phyloP scores from a whole-genome alignment of 2,888 invertebrate genomes.

The Drosophila tanythrix region DNA sequence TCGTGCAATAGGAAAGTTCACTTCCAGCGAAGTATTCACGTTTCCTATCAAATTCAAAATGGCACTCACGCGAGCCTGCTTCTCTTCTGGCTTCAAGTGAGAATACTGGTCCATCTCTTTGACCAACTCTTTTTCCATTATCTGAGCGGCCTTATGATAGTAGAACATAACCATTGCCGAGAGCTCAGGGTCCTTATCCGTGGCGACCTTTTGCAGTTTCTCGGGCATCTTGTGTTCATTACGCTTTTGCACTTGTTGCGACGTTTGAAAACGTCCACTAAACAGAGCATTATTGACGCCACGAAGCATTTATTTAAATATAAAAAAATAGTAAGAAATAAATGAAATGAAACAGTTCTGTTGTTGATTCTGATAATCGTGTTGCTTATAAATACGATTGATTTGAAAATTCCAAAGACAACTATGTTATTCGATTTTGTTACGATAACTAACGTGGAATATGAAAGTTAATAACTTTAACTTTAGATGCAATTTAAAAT shows the following conservation, averaged over 20 bases:
- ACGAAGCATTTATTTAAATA: slow-evolving; percentile 23
- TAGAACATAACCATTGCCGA: slow-evolving; percentile 82
- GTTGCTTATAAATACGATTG: not conserved
- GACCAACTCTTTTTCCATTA: slow-evolving; percentile 76
- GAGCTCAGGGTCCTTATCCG: slow-evolving; percentile 74
- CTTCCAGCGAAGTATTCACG: slow-evolving; percentile 72
- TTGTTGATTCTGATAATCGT: not conserved
- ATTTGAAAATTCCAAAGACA: not conserved
- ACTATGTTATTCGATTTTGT: not conserved
- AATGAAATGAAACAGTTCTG: not conserved
- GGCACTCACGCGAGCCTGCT: slow-evolving; percentile 72
- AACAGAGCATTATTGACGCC: slow-evolving; percentile 14
- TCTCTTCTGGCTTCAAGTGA: slow-evolving; percentile 64
- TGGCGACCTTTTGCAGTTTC: slow-evolving; percentile 64
- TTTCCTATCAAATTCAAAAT: slow-evolving; percentile 79
- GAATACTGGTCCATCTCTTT: slow-evolving; percentile 76
- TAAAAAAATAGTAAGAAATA: not conserved
- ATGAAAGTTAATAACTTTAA: not conserved
- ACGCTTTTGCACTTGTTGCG: slow-evolving; percentile 18
- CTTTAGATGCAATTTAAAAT: not conserved
- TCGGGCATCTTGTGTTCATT: slow-evolving; percentile 78
- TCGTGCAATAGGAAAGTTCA: slow-evolving; percentile 79
- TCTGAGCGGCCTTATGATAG: slow-evolving; percentile 80
- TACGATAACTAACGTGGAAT: not conserved
- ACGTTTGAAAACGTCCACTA: not conserved